Evolutionary conservation across 2,797 vertebrate species (phyloP), one percentile per base, ranked within the genome.

Genomic region (Hoplostethus atlanticus): DNA sequence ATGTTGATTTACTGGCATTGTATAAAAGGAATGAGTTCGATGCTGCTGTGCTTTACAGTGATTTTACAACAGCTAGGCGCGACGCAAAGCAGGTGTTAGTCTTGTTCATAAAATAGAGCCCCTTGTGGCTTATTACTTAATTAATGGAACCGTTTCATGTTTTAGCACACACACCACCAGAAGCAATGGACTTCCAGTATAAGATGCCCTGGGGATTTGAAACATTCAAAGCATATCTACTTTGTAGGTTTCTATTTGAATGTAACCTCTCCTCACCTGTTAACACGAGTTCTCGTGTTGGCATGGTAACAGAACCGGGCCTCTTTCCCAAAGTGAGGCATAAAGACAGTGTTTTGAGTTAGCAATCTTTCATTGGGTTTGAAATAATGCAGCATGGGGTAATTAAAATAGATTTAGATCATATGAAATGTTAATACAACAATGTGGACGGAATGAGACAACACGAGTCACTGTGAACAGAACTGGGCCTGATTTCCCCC

Each of bases 351-450:
- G 11, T 44, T 54, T 46, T 10, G 9, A 68, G n/a, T 59, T 13
- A 64, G 82, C 58, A 76, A 74, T 73, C 54, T 76, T 81, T 79
- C 77, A 77, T 60, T 73, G 60, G 38, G 52, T 68, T 76, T 74
- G 34, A 72, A 68, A 76, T 21, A 79, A 76, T 64, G 53, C 62
- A 50, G 51, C 40, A 16, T 0, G 0, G 16, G 54, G 42, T 68
- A 48, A 79, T 81, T 70, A 68, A 79, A 77, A 80, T 64, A 69
- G 63, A 87, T 78, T 76, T 71, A 52, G 50, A 68, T 54, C 47
- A 28, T 55, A 71, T 86, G 0, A 75, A 83, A 78, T 73, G 78
- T 79, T 62, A 73, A 86, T 73, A 44, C 6, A 74, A 44, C 40
- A 54, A 46, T 64, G 48, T 68, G 54, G n/a, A 65, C 62, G 15